Base-by-base conservation (phyloP, 2,113 vertebrate genomes). In the Oncorhynchus tshawytscha region DNA sequence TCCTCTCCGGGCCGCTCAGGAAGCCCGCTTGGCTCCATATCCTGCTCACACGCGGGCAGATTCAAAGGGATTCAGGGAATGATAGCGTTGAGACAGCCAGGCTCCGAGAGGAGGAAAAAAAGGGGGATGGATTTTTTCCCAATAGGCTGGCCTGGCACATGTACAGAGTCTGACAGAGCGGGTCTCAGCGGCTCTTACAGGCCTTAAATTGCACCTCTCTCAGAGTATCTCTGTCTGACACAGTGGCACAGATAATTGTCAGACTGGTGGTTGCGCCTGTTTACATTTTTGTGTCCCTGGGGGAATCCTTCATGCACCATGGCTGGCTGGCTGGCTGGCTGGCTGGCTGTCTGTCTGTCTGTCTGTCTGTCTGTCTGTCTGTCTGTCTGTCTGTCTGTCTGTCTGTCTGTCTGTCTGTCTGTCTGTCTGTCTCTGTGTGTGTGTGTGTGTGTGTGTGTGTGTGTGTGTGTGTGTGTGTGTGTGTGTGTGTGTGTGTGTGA, bases 1-100 rank as follows among this genome's bases (percentile, higher is more conserved):
- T 96, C 96, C 96, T 95, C 94, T 94, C 92, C 78, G 84, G 82
- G 86, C 85, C 85, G 85, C 88, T 92, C 95, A 97, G 96, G 96
- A 97, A 97, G 92, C 93, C 91, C 85, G 82, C 92, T 94, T 94
- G 95, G 95, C 94, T 86, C 73, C 70, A 90, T 87, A 95, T 96
- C 94, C 95, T 95, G 94, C 93, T 93, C 87, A 75, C 85, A 92
- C 92, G 91, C 86, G 78, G 87, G 87, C 86, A 90, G 90, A 91
- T 90, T 92, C 87, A 4, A 79, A 88, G 86, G 88, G 92, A 91
- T 89, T 91, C 84, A 85, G 91, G 90, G 89, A 94, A 87, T 9
- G 39, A 93, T 93, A 90, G 91, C 81, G 74, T 83, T 84, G 90
- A 80, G 78, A 81, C 62, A 48, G 72, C 80, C 76, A 84, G 76